phyloP scores from a whole-genome alignment of 2,888 invertebrate species.

The Odiellus spinosus region DNA sequence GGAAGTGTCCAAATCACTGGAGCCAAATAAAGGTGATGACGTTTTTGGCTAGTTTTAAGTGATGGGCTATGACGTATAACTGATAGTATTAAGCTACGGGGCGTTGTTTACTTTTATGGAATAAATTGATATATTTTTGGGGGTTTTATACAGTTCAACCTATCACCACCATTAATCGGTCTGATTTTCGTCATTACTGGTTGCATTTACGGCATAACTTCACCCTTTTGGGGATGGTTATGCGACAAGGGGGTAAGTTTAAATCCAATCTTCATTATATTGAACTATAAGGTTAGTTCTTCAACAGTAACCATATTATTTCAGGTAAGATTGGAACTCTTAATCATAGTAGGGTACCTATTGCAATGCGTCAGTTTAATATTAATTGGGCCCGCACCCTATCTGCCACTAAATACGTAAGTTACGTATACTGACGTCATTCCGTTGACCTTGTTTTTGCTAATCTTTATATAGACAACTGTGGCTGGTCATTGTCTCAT shows the following conservation, averaged over 20 bases:
- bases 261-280: not conserved
- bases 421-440: slow-evolving; percentile 9
- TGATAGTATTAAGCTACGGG: no score
- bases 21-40: no score
- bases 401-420: slow-evolving; percentile 47
- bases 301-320: not conserved
- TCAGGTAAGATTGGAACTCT: no score
- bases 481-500: slow-evolving; percentile 44
- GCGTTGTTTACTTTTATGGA: no score
- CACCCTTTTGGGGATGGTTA: slow-evolving; percentile 63
- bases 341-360: no score
- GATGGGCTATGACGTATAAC: no score
- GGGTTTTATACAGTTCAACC: slow-evolving; percentile 32
- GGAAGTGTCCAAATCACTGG: no score
- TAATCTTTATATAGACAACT: slow-evolving; percentile 5
- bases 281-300: not conserved
- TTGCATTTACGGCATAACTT: slow-evolving; percentile 57
- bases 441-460: not conserved
- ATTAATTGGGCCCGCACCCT: slow-evolving; percentile 64
- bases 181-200: slow-evolving; percentile 71
- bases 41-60: no score
- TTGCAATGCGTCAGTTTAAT: slow-evolving; percentile 40
- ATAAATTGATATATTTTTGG: no score
- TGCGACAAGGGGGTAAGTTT: slow-evolving; percentile 43
- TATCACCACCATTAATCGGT: slow-evolving; percentile 53